Base-by-base conservation (phyloP, 2,888 invertebrate genomes). In the Bombylius discolor region DNA sequence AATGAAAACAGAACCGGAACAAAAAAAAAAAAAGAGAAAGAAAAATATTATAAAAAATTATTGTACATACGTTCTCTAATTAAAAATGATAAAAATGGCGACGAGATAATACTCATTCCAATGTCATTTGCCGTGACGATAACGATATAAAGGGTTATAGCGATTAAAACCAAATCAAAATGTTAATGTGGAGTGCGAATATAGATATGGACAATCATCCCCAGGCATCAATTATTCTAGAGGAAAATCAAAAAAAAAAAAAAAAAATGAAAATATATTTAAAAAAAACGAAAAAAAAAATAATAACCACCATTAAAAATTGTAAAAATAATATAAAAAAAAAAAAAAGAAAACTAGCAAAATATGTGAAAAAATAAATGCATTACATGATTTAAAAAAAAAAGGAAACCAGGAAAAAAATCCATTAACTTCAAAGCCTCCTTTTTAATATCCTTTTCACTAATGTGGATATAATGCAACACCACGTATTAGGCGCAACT, bases 401-500 rank as follows among this genome's bases (percentile, higher is more conserved):
- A 47, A 34, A 14, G 14, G 3, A 33, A 12, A 46, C 12, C 23
- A 23, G 23, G 23, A 23, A 23, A 42, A 52, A 6, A 42, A 36
- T 8, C 6, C 9, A 42, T 42, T 42, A 11, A 6, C 39, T 42
- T 42, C 11, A 11, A 42, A 42, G 11, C 39, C 39, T 11, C 11
- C 11, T 42, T 11, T 11, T 42, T 11, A 42, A 8, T 11, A 11
- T 11, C 11, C 11, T 42, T 11, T 11, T 42, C 39, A 42, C 39
- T 11, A 11, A 42, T 11, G 11, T 42, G 7, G 8, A 9, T 6
- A 42, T 42, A 42, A 42, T 11, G 12, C 11, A 8, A 42, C 12
- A 42, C 39, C 11, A 42, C 39, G 12, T 11, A 62, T 60, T 60
- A 62, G 62, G 64, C 64, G 64, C 64, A 64, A 64, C 69, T 69